A percentile compares a stretch with the other conserved stretches of the same genome.
phyloP scores from a whole-genome alignment of 2,888 invertebrate genomes.

The Aquatica leii region DNA sequence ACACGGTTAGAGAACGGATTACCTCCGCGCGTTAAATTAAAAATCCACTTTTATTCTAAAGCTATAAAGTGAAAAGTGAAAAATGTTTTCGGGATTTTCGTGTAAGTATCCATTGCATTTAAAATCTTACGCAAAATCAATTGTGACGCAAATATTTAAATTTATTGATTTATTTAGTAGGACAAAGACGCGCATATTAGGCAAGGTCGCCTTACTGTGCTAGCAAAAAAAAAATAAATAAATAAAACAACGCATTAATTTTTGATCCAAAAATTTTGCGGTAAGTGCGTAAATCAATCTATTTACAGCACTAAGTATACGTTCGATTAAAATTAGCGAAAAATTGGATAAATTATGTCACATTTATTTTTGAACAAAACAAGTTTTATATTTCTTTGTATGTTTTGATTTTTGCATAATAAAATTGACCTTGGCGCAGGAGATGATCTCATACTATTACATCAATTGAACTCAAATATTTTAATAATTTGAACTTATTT shows the following conservation, averaged over 20 bases:
- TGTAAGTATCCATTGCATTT: conserved; percentile 18
- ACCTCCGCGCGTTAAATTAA: not conserved
- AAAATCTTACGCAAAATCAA: not conserved
- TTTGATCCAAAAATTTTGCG: not conserved
- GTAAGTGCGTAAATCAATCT: not conserved
- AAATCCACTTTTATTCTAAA: not conserved
- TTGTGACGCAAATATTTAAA: too few relatives aligned
- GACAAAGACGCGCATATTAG: conserved; percentile 7
- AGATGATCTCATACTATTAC: conserved; percentile 5
- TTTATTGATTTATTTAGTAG: conserved; percentile 2
- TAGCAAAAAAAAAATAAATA: too few relatives aligned
- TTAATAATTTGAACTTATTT: not conserved
- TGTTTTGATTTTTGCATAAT: conserved; percentile 11
- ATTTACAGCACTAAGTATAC: too few relatives aligned
- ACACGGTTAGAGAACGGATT: conserved; percentile 3
- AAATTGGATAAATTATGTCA: conserved; percentile 5
- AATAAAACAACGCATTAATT: not conserved
- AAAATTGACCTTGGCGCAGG: conserved; percentile 4
- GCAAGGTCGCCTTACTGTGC: not conserved
- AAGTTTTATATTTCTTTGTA: not conserved
- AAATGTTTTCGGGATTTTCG: conserved; percentile 30
- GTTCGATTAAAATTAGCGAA: too few relatives aligned
- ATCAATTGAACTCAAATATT: not conserved
- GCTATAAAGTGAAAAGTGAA: not conserved
- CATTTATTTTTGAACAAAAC: conserved; percentile 1